Evolutionary conservation across 2,888 invertebrate species (phyloP).

Genomic region (Calephelis perditalis): DNA sequence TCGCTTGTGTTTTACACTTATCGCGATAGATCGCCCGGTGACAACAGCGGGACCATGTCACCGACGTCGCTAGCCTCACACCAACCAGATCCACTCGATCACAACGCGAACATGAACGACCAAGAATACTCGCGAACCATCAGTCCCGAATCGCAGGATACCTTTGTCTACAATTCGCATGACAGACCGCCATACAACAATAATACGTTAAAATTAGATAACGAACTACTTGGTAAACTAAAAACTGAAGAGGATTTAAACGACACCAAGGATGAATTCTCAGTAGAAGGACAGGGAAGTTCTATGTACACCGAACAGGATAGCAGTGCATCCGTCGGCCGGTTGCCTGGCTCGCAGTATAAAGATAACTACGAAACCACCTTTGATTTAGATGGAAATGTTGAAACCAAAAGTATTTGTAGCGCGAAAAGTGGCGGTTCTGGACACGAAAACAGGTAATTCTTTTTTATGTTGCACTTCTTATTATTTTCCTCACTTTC

Average conservation of each 20-base stretch:
- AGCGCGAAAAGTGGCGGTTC: conserved; percentile 88
- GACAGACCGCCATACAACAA: conserved; percentile 61
- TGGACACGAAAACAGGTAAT: conserved; percentile 88
- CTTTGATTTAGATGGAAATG: conserved; percentile 94
- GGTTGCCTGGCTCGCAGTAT: conserved; percentile 62
- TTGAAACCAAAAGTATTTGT: conserved; percentile 93
- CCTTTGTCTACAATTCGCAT: conserved; percentile 72
- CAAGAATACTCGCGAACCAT: conserved; percentile 58
- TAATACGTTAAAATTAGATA: conserved; percentile 69
- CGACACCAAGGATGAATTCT: conserved; percentile 63
- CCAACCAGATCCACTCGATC: conserved; percentile 48
- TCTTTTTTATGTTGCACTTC: conserved; percentile 17
- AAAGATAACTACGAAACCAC: conserved; percentile 90
- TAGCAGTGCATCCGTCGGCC: conserved; percentile 45
- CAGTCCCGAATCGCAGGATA: conserved; percentile 78
- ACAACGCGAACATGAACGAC: conserved; percentile 44
- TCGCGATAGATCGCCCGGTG: conserved; percentile 69
- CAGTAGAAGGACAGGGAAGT: conserved; percentile 55
- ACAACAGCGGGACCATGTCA: conserved; percentile 69
- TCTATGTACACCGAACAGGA: conserved; percentile 60
- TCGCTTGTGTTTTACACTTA: conserved; percentile 65
- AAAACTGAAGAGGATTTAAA: conserved; percentile 35
- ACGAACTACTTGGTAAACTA: conserved; percentile 50
- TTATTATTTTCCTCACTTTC: conserved; percentile 14
- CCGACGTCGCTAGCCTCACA: conserved; percentile 58